Conservation (phyloP, 53 echinoderm and acorn worm genomes). For the Paracentrotus lividus region DNA sequence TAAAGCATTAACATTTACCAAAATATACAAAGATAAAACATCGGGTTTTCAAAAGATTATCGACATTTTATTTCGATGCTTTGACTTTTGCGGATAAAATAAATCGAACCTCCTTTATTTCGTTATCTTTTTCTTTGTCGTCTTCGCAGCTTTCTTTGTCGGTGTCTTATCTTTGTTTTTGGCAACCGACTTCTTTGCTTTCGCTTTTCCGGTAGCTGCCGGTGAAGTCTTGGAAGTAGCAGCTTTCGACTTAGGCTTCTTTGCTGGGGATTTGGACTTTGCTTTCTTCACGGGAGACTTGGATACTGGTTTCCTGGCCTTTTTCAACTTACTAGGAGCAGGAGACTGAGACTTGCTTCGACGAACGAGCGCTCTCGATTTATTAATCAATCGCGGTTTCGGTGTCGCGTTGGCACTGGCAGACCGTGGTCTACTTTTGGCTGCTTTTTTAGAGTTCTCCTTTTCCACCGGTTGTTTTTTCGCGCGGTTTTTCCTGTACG, state of each 20-base stretch:
- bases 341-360: slow-evolving; percentile 83
- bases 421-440: slow-evolving; percentile 69
- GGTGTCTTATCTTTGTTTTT: slow-evolving; percentile 46
- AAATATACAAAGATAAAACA: too few relatives aligned
- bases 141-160: slow-evolving; percentile 37
- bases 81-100: background rate
- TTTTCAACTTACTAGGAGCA: slow-evolving; percentile 56
- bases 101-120: background rate
- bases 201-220: slow-evolving; percentile 13
- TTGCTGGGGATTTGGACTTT: slow-evolving; percentile 66
- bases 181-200: slow-evolving; percentile 2
- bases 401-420: slow-evolving; percentile 74
- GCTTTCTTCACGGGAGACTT: slow-evolving; percentile 68
- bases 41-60: background rate
- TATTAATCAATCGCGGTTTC: slow-evolving; percentile 71
- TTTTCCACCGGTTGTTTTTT: slow-evolving; percentile 21
- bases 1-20: too few relatives aligned
- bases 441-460: background rate
- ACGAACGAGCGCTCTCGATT: slow-evolving; percentile 74
- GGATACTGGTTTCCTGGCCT: slow-evolving; percentile 49
- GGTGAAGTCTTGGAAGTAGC: background rate
- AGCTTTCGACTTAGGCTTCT: slow-evolving; percentile 37
- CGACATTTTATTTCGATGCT: background rate
- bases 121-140: slow-evolving; percentile 28
- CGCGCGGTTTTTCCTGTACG: slow-evolving; percentile 3